Conservation (phyloP, 2,797 vertebrate genomes). For the Enteromius mattozi region DNA sequence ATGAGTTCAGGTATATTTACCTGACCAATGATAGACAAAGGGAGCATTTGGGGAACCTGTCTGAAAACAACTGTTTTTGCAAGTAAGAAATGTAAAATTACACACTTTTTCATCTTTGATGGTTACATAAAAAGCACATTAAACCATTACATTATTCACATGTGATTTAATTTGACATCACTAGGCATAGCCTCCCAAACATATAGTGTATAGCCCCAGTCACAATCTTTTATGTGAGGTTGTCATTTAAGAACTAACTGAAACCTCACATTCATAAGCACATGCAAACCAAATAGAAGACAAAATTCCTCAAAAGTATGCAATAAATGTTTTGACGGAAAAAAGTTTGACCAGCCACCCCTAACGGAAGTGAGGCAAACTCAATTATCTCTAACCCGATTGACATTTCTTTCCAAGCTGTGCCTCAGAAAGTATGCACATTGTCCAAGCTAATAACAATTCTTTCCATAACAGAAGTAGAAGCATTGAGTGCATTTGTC, state of each 20-base stretch:
- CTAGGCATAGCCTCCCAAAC: not conserved
- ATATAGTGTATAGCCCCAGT: not conserved
- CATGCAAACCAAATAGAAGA: not conserved
- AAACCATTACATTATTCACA: not conserved
- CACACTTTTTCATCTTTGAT: not conserved
- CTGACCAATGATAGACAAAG: not conserved
- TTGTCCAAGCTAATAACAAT: constrained; percentile 39
- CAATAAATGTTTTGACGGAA: constrained; percentile 18
- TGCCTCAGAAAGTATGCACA: constrained; percentile 25
- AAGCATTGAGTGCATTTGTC: constrained; percentile 41
- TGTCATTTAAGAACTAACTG: not conserved
- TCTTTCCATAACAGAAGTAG: not conserved
- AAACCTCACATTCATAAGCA: constrained; percentile 22
- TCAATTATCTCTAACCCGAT: constrained; percentile 13
- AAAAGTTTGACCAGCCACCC: constrained; percentile 9
- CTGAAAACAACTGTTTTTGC: not conserved
- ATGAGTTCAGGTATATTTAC: not conserved
- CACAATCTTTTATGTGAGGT: not conserved
- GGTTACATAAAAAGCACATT: not conserved
- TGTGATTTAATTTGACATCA: not conserved
- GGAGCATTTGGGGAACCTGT: not conserved
- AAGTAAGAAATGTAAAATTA: not conserved
- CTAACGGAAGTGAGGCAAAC: constrained; percentile 20
- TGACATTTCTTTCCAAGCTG: constrained; percentile 34
- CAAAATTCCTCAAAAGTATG: not conserved